Evolutionary conservation across 2,113 vertebrate species (phyloP).

Genomic region (Setophaga coronata): DNA sequence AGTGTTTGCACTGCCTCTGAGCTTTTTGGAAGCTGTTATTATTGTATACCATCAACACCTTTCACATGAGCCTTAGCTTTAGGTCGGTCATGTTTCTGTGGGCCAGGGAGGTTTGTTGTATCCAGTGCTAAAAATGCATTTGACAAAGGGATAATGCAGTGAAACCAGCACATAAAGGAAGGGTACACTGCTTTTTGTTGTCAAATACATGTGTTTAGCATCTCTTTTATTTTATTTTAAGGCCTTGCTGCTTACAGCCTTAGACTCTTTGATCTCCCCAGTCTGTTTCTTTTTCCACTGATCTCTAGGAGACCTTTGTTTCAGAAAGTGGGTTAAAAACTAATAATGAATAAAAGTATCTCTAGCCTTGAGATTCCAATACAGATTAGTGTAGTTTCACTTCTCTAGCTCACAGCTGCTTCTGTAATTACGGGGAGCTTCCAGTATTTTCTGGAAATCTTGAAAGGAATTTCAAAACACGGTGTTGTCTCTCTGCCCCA

Average conservation of each 20-base stretch:
- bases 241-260: not conserved
- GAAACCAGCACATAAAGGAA: not conserved
- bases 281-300: not conserved
- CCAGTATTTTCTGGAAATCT: conserved; percentile 10
- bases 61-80: not conserved
- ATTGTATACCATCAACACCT: not conserved
- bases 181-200: not conserved
- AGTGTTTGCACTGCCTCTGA: not conserved
- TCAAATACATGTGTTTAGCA: not conserved
- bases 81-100: not conserved
- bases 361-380: not conserved
- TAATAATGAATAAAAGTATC: not conserved
- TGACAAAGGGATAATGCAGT: not conserved
- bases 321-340: not conserved
- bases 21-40: not conserved
- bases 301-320: not conserved
- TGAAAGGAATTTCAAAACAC: not conserved
- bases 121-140: not conserved
- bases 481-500: not conserved
- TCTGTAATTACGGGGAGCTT: not conserved
- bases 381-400: not conserved
- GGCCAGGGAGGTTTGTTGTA: not conserved
- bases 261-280: not conserved
- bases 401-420: not conserved
- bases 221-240: not conserved